Evolutionary conservation across 2,888 invertebrate genomes (phyloP).

Genomic region (Galeopsomyia nigrocyanea): DNA sequence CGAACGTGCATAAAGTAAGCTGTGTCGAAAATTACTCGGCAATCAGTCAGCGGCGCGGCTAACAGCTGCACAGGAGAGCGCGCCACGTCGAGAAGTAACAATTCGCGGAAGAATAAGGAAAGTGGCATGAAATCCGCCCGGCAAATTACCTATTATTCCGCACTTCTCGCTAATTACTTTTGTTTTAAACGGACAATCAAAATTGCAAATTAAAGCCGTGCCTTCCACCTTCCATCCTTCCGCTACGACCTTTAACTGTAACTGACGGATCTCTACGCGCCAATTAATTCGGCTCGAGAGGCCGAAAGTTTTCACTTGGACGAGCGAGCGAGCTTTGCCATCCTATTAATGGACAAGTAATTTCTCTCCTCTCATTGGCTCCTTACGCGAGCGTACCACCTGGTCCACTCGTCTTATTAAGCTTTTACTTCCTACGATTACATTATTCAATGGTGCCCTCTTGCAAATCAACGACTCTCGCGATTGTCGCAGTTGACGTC

Average conservation of each 20-base stretch:
- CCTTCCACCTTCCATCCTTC: background rate
- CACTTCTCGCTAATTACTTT: slow-evolving; percentile 48
- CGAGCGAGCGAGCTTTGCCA: slow-evolving; percentile 36
- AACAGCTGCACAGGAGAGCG: background rate
- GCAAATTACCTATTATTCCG: slow-evolving; percentile 46
- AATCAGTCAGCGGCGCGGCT: slow-evolving; percentile 23
- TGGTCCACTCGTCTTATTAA: too few species aligned
- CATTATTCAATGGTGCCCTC: too few species aligned
- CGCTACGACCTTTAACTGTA: background rate
- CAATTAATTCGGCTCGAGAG: slow-evolving; percentile 44
- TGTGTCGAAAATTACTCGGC: background rate
- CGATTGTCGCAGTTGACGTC: too few species aligned
- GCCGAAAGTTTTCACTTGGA: slow-evolving; percentile 28
- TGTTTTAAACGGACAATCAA: slow-evolving; percentile 48
- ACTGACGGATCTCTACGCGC: slow-evolving; percentile 36
- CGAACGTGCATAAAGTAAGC: too few species aligned
- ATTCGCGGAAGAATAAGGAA: slow-evolving; percentile 27
- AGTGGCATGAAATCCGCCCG: slow-evolving; percentile 39
- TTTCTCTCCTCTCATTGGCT: background rate
- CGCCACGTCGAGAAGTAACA: background rate
- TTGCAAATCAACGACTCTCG: too few species aligned
- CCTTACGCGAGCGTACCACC: too few species aligned
- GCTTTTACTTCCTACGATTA: too few species aligned
- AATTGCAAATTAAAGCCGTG: slow-evolving; percentile 47
- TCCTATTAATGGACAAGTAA: slow-evolving; percentile 43